A percentile compares a stretch with the other conserved stretches of the same genome.
These are phyloP conservation scores for Orthosia gracilis DNA, from an alignment of 2,888 invertebrate species.

Conservation along the genomic window DNA sequence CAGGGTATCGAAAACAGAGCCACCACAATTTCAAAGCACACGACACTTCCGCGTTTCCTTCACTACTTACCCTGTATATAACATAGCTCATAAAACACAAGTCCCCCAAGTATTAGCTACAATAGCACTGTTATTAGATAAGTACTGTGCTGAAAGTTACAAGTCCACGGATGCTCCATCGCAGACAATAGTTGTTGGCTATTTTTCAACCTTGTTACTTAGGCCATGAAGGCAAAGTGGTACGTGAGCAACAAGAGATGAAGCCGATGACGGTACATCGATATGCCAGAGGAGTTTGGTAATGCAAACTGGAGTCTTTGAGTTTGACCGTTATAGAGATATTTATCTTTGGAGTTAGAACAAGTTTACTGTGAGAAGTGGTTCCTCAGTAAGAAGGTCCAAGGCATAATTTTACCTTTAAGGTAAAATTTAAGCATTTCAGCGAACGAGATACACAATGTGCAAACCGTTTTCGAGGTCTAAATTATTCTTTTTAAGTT, in stretches of 20 bases:
- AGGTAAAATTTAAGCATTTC: too few relatives aligned
- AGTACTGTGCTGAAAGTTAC: constrained; percentile 44
- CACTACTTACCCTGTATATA: not conserved
- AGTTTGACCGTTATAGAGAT: constrained; percentile 25
- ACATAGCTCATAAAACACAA: constrained; percentile 21
- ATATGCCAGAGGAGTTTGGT: constrained; percentile 39
- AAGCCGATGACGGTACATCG: constrained; percentile 20
- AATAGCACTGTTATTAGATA: constrained; percentile 55
- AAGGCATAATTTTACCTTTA: too few relatives aligned
- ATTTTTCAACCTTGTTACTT: constrained; percentile 7
- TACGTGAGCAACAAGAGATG: constrained; percentile 39
- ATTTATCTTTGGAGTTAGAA: constrained; percentile 18
- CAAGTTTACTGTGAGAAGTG: not conserved
- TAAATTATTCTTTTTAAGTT: too few relatives aligned
- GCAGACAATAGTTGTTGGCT: not conserved
- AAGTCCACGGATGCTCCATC: not conserved
- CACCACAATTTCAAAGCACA: not conserved
- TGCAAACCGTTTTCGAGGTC: not conserved
- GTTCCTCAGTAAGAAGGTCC: too few relatives aligned
- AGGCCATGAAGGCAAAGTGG: constrained; percentile 8
- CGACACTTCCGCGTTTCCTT: not conserved
- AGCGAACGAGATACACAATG: too few relatives aligned
- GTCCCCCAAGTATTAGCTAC: constrained; percentile 29
- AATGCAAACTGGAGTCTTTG: constrained; percentile 41
- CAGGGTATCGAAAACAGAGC: too few relatives aligned